Percentiles rank a stretch among this genome's conserved stretches.
Conservation (phyloP, 2,797 vertebrate species). For the Phyllotis vaccarum region DNA sequence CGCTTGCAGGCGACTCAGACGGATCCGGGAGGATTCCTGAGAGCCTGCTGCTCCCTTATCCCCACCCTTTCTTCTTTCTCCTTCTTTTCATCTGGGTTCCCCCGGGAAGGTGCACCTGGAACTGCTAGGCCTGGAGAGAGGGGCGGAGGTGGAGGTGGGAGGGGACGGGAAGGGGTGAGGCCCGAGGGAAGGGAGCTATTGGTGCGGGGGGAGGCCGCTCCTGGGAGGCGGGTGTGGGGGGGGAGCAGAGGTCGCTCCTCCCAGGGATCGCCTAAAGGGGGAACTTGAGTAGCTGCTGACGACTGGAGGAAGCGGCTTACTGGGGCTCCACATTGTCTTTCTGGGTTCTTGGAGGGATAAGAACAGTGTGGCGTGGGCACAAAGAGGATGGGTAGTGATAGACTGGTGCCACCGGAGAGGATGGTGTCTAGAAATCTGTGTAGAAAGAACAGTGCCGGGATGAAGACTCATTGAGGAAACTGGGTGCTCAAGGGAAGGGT, state of each 20-base stretch:
- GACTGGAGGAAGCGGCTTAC: background rate
- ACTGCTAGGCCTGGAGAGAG: background rate
- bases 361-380: background rate
- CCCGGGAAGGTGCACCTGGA: constrained; percentile 15
- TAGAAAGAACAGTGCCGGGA: background rate
- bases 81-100: background rate
- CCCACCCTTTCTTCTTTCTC: background rate
- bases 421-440: background rate
- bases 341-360: background rate
- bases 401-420: background rate
- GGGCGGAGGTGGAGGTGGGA: constrained; percentile 36
- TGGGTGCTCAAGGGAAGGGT: background rate
- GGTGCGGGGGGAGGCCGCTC: constrained; percentile 45
- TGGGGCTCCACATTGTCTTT: constrained; percentile 14
- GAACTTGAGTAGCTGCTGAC: constrained; percentile 71
- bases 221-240: constrained; percentile 55
- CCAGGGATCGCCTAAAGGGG: constrained; percentile 54
- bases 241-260: constrained; percentile 79
- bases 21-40: background rate
- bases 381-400: background rate
- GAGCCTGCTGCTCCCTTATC: background rate
- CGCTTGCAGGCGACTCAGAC: background rate
- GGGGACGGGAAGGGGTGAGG: constrained; percentile 33
- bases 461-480: background rate
- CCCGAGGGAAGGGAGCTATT: background rate